Conservation (phyloP, 2,113 vertebrate genomes). For the Mus musculus region GRCm39 chr3:30031001-30031500, state of each 20-base stretch:
- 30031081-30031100: slow-evolving; percentile 51
- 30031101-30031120: slow-evolving; percentile 61
- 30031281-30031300: slow-evolving; percentile 84
- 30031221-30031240: slow-evolving; percentile 51
- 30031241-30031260: slow-evolving; percentile 67
- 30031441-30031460: slow-evolving; percentile 99
- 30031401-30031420: slow-evolving; percentile 99
- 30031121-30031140: slow-evolving; percentile 62
- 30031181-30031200: slow-evolving; percentile 52
- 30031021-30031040: slow-evolving; percentile 63
- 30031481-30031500: slow-evolving; percentile 99
- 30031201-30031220: slow-evolving; percentile 41
- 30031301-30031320: slow-evolving; percentile 89
- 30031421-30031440: slow-evolving; percentile 96
- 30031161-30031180: slow-evolving; percentile 42
- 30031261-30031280: slow-evolving; percentile 78
- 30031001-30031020: slow-evolving; percentile 83
- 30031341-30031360: slow-evolving; percentile 89
- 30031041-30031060: slow-evolving; percentile 62
- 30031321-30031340: slow-evolving; percentile 87
- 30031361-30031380: slow-evolving; percentile 88
- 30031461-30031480: slow-evolving; percentile 97
- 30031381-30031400: slow-evolving; percentile 82
- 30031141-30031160: slow-evolving; percentile 45
- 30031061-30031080: slow-evolving; percentile 44